Conservation (phyloP, 2,888 invertebrate species). For the Halictus ligatus region DNA sequence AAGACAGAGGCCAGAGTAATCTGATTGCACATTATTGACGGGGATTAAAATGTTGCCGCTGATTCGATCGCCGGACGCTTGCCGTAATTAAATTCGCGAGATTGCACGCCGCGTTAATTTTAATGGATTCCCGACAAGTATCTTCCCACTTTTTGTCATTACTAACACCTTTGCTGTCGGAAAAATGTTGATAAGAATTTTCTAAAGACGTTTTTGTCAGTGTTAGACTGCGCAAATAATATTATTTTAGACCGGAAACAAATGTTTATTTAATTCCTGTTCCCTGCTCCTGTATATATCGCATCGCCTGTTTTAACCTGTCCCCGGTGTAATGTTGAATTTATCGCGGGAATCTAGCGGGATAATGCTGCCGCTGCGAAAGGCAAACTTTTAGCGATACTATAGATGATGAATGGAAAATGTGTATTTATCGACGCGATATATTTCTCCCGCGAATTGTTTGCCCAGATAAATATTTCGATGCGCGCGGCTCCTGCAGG, state of each 20-base stretch:
- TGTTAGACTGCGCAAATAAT: too few species aligned
- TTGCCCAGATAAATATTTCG: constrained; percentile 8
- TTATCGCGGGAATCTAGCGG: constrained; percentile 4
- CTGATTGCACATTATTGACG: background rate
- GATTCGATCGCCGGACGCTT: background rate
- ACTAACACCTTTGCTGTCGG: background rate
- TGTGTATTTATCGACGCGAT: constrained; percentile 6
- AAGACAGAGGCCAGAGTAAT: background rate
- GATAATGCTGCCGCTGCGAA: constrained; percentile 5
- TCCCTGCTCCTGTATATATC: background rate
- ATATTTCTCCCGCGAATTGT: constrained; percentile 7
- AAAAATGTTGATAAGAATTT: too few species aligned
- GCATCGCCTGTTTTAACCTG: background rate
- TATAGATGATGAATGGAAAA: constrained; percentile 12
- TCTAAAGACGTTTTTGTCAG: too few species aligned
- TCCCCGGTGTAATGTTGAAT: constrained; percentile 18
- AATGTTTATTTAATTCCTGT: background rate
- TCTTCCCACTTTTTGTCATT: background rate
- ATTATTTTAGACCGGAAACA: background rate
- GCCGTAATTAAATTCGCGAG: background rate
- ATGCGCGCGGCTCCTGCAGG: background rate
- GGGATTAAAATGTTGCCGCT: background rate
- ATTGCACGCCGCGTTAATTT: background rate
- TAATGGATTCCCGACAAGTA: background rate
- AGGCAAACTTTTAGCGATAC: constrained; percentile 3